Percentiles rank a stretch among this genome's conserved stretches.
Evolutionary conservation across 2,888 invertebrate genomes (phyloP).

Genomic region (Tipula vernalis): DNA sequence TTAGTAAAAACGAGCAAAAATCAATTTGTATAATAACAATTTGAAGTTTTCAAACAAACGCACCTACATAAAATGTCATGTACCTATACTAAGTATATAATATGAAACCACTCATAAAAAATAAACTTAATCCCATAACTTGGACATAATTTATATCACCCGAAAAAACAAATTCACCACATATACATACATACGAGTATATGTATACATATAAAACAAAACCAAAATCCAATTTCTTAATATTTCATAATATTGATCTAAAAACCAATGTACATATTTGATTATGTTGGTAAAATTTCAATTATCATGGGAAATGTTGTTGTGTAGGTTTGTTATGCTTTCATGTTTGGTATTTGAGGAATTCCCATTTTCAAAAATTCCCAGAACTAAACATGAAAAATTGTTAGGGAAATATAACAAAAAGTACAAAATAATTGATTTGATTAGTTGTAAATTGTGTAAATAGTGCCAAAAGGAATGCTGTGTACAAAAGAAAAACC

Average conservation of each 20-base stretch:
- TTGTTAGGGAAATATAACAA: not conserved
- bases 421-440: not conserved
- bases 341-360: not conserved
- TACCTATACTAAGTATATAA: not conserved
- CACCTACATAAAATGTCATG: not conserved
- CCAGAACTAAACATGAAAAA: not conserved
- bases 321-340: not conserved
- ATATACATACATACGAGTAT: not conserved
- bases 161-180: not conserved
- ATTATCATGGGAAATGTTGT: not conserved
- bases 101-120: not conserved
- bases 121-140: not conserved
- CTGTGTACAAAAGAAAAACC: not conserved
- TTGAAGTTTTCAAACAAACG: not conserved
- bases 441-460: not conserved
- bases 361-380: not conserved
- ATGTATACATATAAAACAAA: not conserved
- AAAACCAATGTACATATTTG: not conserved
- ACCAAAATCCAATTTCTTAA: not conserved
- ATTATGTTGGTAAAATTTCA: not conserved
- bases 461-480: not conserved
- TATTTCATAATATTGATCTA: not conserved
- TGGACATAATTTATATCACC: not conserved
- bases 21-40: not conserved
- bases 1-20: not conserved